Evolutionary conservation across 2,113 vertebrate species (phyloP), one percentile per base, ranked within the genome.

Genomic region (Proterorhinus semilunaris): DNA sequence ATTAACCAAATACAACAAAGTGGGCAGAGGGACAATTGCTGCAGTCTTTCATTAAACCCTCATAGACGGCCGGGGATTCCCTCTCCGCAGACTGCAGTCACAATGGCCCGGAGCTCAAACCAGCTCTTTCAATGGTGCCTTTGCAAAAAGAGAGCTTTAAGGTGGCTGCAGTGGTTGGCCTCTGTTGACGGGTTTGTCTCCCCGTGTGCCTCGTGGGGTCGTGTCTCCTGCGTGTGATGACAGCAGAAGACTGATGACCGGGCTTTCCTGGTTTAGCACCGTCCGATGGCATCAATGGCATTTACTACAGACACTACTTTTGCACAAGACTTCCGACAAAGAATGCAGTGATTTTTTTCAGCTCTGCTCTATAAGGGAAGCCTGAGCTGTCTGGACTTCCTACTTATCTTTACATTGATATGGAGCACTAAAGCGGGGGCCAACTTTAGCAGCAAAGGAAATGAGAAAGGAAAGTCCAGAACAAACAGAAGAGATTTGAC

Each of bases 401-500:
- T 59, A 43, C 71, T 47, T 83, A 84, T 84, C 83, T 77, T 27
- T 69, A 66, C 74, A 27, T 63, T 79, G 78, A 83, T 72, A 76
- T 61, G 66, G 66, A 36, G 73, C 74, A 68, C 58, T 69, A 74
- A 78, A 61, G 69, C 81, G 16, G 57, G 1, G 17, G 8, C 80
- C 82, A 85, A 85, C 72, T 83, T 83, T 83, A 88, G 81, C 76
- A 76, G 17, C 70, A 64, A 66, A 79, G 80, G 84, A 85, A 86
- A 79, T 68, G 75, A 72, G 72, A 78, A 79, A 71, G 74, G 46
- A 71, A 76, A 79, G 52, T 15, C 21, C 61, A 11, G 69, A 70
- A 64, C 17, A 68, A 75, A 70, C 57, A 66, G 72, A 69, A n/a
- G 49, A 43, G 68, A 58, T 53, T 21, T 36, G 59, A 55, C 74